Evolutionary conservation across 2,113 vertebrate genomes (phyloP).

Genomic region (Lamprotornis superbus): DNA sequence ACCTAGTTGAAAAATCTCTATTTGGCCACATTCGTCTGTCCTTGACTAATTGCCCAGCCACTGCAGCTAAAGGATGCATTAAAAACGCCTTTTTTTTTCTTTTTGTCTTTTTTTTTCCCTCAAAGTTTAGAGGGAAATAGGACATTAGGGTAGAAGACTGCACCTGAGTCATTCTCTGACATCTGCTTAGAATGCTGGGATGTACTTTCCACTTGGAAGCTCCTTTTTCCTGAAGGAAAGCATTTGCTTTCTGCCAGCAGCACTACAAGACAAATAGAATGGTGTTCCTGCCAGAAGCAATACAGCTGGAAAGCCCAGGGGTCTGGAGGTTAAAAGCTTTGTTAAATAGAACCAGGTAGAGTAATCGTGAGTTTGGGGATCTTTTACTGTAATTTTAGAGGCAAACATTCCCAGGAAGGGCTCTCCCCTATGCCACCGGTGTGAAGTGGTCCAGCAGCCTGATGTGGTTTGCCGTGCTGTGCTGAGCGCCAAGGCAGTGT

Average conservation of each 20-base stretch:
- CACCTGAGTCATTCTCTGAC: conserved; percentile 15
- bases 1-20: conserved; percentile 6
- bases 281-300: conserved; percentile 41
- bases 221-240: conserved; percentile 11
- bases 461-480: neutral
- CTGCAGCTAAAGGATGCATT: neutral
- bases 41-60: neutral
- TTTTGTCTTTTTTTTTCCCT: neutral
- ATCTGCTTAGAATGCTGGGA: neutral
- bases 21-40: neutral
- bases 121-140: neutral
- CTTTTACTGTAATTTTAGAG: conserved; percentile 54
- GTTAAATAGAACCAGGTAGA: conserved; percentile 43
- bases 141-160: neutral
- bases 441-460: neutral
- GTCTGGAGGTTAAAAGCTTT: conserved; percentile 51
- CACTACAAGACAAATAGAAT: neutral
- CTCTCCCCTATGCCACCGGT: neutral
- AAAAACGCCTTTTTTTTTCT: neutral
- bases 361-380: neutral
- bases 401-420: neutral
- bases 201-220: neutral
- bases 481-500: neutral
- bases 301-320: conserved; percentile 40
- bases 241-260: neutral